These are phyloP conservation scores for Dendrolimus pini DNA, from an alignment of 2,888 invertebrate species.

Conservation along the genomic window DNA sequence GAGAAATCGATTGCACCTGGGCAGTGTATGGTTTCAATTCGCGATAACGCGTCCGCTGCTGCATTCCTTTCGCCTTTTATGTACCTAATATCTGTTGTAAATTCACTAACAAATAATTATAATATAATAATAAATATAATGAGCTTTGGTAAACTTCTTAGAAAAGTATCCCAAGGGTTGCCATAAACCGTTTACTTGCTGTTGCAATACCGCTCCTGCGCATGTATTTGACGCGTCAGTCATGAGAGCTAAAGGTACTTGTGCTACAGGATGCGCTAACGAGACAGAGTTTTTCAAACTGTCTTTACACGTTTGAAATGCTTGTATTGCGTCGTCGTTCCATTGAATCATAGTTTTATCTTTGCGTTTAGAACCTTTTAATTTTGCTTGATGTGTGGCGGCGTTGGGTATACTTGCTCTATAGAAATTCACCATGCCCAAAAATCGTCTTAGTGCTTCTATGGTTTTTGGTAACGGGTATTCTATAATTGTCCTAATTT, in stretches of 20 bases:
- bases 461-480: conserved; percentile 10
- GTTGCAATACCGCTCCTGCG: no score
- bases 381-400: conserved; percentile 2
- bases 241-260: no score
- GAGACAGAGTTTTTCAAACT: neutral
- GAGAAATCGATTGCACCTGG: conserved; percentile 9
- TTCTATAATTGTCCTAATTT: conserved; percentile 9
- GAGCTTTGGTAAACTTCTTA: no score
- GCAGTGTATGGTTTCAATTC: conserved; percentile 10
- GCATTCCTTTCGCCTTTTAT: conserved; percentile 9
- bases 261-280: no score
- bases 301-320: conserved; percentile 3
- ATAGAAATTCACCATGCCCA: conserved; percentile 40
- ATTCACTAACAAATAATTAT: conserved; percentile 6
- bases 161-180: no score
- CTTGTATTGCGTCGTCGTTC: conserved; percentile 5
- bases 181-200: no score
- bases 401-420: conserved; percentile 26
- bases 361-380: conserved; percentile 7
- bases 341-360: conserved; percentile 5
- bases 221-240: no score
- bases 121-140: no score
- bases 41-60: conserved; percentile 12
- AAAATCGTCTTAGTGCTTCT: conserved; percentile 13
- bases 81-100: conserved; percentile 11